Conservation (phyloP, 2,888 invertebrate genomes). For the Volucella zonaria region DNA sequence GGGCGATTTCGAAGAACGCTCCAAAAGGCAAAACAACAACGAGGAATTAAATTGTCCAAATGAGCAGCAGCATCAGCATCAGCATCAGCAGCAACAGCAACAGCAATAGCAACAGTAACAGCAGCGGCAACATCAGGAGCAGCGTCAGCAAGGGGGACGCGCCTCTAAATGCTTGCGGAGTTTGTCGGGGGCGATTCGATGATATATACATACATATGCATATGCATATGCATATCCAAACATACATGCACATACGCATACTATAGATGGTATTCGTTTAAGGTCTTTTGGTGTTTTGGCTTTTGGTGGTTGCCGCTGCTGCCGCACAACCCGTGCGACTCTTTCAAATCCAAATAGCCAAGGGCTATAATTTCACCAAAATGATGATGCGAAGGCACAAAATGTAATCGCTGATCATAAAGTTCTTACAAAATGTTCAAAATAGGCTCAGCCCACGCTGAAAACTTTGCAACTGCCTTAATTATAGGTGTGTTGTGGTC, state of each 20-base stretch:
- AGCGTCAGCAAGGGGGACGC: constrained; percentile 37
- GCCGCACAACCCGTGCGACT: constrained; percentile 59
- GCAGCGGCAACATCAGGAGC: constrained; percentile 22
- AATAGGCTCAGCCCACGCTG: constrained; percentile 74
- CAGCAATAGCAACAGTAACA: constrained; percentile 3
- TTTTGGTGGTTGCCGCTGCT: constrained; percentile 30
- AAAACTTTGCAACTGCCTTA: constrained; percentile 74
- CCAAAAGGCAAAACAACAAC: constrained; percentile 55
- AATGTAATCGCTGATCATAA: constrained; percentile 74
- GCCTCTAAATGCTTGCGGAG: constrained; percentile 70
- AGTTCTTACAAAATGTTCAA: constrained; percentile 74
- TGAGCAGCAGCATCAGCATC: constrained; percentile 52
- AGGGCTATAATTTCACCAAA: constrained; percentile 74
- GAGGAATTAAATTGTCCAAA: constrained; percentile 72
- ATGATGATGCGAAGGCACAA: constrained; percentile 74
- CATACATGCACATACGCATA: too few relatives aligned
- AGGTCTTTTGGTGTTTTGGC: constrained; percentile 51
- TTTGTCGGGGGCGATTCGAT: constrained; percentile 72
- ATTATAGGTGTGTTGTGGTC: constrained; percentile 73
- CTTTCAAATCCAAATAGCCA: constrained; percentile 74
- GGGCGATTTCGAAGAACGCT: constrained; percentile 73
- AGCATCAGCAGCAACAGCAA: constrained; percentile 12
- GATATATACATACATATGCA: too few relatives aligned
- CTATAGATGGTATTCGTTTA: constrained; percentile 66
- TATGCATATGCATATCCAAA: too few relatives aligned